A percentile compares a stretch with the other conserved stretches of the same genome.
Conservation (phyloP, 2,797 vertebrate genomes). For the Hafferia zeledoni region DNA sequence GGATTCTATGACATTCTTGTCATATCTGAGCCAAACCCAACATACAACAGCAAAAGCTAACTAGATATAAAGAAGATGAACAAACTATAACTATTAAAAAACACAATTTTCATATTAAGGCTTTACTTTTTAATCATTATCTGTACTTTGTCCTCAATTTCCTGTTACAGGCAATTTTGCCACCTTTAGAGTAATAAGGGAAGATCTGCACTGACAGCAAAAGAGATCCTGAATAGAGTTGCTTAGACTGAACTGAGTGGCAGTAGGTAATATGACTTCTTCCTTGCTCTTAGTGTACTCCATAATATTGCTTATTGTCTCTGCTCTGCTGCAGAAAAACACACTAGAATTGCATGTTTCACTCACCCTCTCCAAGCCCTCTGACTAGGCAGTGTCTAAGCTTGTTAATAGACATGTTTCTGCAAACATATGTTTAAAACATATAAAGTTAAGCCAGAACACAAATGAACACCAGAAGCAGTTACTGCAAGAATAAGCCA, state of each 20-base stretch:
- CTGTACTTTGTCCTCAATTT: neutral
- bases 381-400: neutral
- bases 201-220: neutral
- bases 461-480: neutral
- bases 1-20: neutral
- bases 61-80: neutral
- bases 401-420: neutral
- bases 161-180: neutral
- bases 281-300: neutral
- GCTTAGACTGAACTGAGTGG: neutral
- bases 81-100: neutral
- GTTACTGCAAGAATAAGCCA: neutral
- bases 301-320: neutral
- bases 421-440: neutral
- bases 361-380: neutral
- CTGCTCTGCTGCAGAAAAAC: neutral
- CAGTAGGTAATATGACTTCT: neutral
- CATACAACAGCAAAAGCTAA: neutral
- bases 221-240: neutral
- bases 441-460: neutral
- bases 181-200: neutral
- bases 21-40: neutral
- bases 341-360: neutral
- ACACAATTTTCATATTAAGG: neutral
- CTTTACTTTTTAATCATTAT: neutral